These are phyloP conservation scores for Oryctes rhinoceros DNA, from an alignment of 1,140 invertebrate genomes.

Conservation along the genomic window DNA sequence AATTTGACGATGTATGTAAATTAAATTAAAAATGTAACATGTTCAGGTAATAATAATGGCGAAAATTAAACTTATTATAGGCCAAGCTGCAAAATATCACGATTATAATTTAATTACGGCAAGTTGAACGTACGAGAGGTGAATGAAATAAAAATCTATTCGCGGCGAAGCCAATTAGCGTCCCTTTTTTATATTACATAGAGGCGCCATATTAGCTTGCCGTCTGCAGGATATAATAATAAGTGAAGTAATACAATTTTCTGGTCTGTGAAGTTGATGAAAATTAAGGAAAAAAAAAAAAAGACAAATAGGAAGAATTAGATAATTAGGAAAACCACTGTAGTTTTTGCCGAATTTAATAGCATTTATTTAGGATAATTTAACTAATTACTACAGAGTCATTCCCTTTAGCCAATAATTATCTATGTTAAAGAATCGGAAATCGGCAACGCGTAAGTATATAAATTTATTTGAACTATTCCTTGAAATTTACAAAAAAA, in stretches of 20 bases:
- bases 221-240: neutral
- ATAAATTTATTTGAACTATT: no score
- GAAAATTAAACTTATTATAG: neutral
- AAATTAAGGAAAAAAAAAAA: neutral
- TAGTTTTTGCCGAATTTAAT: no score
- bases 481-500: no score
- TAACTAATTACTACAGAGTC: no score
- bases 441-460: no score
- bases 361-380: no score
- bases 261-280: neutral
- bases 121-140: slow-evolving; percentile 18
- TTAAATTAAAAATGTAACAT: neutral
- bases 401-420: no score
- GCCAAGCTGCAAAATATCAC: neutral
- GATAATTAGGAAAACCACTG: no score
- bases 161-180: slow-evolving; percentile 5
- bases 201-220: neutral
- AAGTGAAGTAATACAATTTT: neutral
- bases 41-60: neutral
- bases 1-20: no score
- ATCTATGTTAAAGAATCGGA: no score
- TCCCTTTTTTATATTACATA: neutral
- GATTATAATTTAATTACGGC: slow-evolving; percentile 6
- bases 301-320: neutral
- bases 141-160: slow-evolving; percentile 20